Evolutionary conservation across 35 echinoderm and acorn worm genomes (phyloP).

Genomic region (Antedon bifida): DNA sequence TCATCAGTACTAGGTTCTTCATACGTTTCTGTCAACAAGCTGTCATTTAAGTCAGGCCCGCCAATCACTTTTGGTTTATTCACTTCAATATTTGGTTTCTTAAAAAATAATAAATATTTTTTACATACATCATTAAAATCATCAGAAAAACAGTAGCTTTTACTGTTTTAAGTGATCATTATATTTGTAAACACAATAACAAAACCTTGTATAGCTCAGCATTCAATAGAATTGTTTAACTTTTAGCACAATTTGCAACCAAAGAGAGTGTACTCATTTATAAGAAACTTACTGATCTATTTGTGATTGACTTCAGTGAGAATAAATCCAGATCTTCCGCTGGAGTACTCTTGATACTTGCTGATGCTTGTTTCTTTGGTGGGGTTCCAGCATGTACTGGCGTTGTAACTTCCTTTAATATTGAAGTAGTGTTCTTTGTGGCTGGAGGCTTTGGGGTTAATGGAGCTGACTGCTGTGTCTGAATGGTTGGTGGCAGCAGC

Average conservation of each 20-base stretch:
- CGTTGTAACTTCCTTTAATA: not conserved
- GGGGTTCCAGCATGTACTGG: not conserved
- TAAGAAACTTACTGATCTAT: not conserved
- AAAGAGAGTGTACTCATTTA: too few relatives aligned
- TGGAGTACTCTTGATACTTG: not conserved
- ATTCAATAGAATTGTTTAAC: too few relatives aligned
- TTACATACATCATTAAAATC: not conserved
- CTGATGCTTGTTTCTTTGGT: too few relatives aligned
- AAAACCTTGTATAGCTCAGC: too few relatives aligned
- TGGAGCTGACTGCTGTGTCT: not conserved
- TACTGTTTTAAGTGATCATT: too few relatives aligned
- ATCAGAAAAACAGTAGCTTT: too few relatives aligned
- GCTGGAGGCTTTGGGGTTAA: not conserved
- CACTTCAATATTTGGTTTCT: not conserved
- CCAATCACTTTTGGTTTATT: slow-evolving; percentile 12
- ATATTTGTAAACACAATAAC: too few relatives aligned
- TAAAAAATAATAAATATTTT: not conserved
- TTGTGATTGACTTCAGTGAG: not conserved
- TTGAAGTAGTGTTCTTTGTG: not conserved
- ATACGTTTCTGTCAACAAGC: slow-evolving; percentile 37
- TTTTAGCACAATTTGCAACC: too few relatives aligned
- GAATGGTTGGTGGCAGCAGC: not conserved
- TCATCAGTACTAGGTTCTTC: slow-evolving; percentile 56
- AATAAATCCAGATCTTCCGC: not conserved
- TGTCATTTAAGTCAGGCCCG: slow-evolving; percentile 26